These are phyloP conservation scores for Alexandromys oeconomus DNA, from an alignment of 2,797 vertebrate genomes.

Conservation along the genomic window DNA sequence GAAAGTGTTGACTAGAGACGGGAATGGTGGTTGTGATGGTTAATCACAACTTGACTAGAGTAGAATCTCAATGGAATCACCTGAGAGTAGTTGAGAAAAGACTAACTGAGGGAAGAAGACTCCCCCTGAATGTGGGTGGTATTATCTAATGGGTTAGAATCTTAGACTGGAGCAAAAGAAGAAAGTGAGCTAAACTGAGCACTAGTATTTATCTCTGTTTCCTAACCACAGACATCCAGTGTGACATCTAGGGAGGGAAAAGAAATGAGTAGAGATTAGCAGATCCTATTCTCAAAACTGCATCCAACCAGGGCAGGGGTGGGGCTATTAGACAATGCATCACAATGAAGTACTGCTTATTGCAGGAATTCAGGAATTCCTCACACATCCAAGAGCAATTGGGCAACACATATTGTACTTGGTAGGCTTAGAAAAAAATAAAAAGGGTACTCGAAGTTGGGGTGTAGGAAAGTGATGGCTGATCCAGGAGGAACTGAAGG, in stretches of 20 bases:
- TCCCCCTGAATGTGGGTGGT: neutral
- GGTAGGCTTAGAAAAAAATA: neutral
- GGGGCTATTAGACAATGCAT: neutral
- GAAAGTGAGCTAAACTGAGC: neutral
- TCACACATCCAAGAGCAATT: neutral
- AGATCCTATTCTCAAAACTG: neutral
- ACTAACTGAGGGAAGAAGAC: neutral
- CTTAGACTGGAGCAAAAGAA: neutral
- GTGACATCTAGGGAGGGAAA: neutral
- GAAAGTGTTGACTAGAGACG: neutral
- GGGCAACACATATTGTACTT: too few species aligned
- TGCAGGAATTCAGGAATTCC: neutral
- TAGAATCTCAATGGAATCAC: neutral
- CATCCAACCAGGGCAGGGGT: too few species aligned
- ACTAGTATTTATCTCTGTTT: neutral
- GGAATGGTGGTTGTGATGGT: neutral
- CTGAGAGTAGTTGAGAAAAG: neutral
- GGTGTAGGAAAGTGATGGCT: neutral
- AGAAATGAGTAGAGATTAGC: neutral
- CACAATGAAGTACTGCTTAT: neutral
- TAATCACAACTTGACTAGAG: neutral
- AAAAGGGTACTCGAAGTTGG: neutral
- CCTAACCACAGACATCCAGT: neutral
- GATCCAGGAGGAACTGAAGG: neutral
- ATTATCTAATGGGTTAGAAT: neutral